These are phyloP conservation scores for Rhagonycha fulva DNA, from an alignment of 2,888 invertebrate species.

Conservation along the genomic window DNA sequence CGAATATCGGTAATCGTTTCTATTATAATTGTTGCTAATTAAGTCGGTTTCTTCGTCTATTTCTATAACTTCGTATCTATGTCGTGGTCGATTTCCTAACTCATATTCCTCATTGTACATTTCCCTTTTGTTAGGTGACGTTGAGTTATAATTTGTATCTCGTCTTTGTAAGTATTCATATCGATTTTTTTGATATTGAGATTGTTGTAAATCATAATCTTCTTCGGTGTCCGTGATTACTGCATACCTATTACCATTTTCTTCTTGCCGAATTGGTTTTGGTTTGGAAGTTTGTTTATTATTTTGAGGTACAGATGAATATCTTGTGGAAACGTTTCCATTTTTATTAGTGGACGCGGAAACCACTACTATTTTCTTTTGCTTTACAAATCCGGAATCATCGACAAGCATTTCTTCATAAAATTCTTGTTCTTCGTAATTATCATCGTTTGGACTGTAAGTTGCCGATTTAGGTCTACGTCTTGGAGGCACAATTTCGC, in stretches of 20 bases:
- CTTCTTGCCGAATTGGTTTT: background rate
- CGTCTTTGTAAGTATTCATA: constrained; percentile 61
- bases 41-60: constrained; percentile 62
- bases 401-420: constrained; percentile 54
- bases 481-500: constrained; percentile 35
- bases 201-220: constrained; percentile 47
- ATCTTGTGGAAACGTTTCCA: constrained; percentile 26
- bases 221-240: constrained; percentile 47
- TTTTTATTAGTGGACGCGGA: constrained; percentile 52
- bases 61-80: constrained; percentile 68
- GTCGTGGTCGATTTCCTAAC: constrained; percentile 60
- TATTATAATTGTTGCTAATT: background rate
- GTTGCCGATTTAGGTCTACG: constrained; percentile 38
- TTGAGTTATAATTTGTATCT: constrained; percentile 18
- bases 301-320: constrained; percentile 6
- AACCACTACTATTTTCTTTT: constrained; percentile 51
- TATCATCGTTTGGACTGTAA: constrained; percentile 29
- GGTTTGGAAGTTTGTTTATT: background rate
- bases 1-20: background rate
- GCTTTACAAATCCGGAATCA: constrained; percentile 48
- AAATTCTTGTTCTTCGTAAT: constrained; percentile 52
- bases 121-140: background rate
- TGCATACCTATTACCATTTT: constrained; percentile 47
- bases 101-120: constrained; percentile 59
- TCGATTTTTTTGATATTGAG: constrained; percentile 51